Conservation (phyloP, 2,113 vertebrate species). For the Callaeas wilsoni region DNA sequence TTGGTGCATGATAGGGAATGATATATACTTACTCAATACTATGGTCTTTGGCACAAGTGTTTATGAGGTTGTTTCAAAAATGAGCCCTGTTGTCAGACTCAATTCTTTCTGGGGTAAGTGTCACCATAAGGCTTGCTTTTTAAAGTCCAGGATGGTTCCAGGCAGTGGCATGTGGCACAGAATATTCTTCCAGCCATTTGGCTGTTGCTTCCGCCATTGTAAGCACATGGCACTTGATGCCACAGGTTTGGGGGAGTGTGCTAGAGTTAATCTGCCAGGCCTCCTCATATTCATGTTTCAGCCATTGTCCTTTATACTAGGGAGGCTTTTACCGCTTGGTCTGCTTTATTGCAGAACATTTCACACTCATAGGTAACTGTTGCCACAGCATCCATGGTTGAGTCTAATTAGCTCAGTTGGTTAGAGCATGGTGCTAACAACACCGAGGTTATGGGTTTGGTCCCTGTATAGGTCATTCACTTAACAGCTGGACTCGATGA, state of each 20-base stretch:
- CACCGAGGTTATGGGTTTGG: background rate
- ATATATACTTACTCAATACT: background rate
- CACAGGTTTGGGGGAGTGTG: background rate
- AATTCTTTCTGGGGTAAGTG: background rate
- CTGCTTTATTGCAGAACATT: background rate
- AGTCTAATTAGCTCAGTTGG: background rate
- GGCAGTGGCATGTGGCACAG: background rate
- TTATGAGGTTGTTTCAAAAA: background rate
- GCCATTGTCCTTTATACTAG: background rate
- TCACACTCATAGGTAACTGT: background rate
- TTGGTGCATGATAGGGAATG: background rate
- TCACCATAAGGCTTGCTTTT: background rate
- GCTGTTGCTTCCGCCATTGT: background rate
- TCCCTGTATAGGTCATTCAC: background rate
- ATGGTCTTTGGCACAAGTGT: background rate
- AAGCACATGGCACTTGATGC: background rate
- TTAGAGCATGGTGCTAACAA: background rate
- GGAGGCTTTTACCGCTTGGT: background rate
- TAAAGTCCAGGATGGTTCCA: background rate
- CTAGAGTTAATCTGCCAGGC: background rate
- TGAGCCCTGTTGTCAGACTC: background rate
- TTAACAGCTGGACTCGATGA: background rate
- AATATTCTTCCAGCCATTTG: background rate
- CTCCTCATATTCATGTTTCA: background rate
- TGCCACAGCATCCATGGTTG: fast-evolving